Conservation (phyloP, 2,113 vertebrate species). For the Sigmodon hispidus region DNA sequence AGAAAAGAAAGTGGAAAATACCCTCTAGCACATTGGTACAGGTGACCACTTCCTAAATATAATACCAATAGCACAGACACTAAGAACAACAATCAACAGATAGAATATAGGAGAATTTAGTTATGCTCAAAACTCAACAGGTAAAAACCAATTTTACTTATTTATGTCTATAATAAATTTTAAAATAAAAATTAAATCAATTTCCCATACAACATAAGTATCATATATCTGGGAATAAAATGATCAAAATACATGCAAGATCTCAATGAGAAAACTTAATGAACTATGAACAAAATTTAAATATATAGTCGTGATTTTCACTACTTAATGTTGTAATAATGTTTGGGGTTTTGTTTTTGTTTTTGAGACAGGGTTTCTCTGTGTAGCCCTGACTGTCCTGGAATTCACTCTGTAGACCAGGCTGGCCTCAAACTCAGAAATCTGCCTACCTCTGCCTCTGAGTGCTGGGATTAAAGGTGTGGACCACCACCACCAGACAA, state of each 20-base stretch:
- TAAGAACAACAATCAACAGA: no score
- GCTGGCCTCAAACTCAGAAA: neutral
- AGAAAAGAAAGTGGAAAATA: no score
- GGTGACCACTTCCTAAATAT: no score
- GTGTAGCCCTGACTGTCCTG: neutral
- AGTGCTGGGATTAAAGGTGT: neutral
- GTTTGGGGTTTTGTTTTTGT: neutral
- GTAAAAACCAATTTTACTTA: slow-evolving; percentile 25
- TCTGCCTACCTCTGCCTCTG: neutral
- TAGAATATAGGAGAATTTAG: neutral
- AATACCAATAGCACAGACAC: no score
- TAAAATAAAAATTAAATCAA: neutral
- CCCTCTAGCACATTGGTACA: no score
- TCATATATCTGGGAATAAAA: neutral
- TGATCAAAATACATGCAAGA: neutral
- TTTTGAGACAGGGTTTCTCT: neutral
- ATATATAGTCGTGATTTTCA: neutral
- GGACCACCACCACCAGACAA: neutral
- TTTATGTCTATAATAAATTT: neutral
- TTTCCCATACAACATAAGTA: neutral
- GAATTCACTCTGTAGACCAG: neutral
- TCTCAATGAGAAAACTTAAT: neutral
- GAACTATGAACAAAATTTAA: neutral
- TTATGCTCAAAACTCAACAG: neutral
- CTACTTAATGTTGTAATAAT: neutral